Evolutionary conservation across 2,888 invertebrate genomes (phyloP), one percentile per base, ranked within the genome.

Genomic region (Lumbricus terrestris): DNA sequence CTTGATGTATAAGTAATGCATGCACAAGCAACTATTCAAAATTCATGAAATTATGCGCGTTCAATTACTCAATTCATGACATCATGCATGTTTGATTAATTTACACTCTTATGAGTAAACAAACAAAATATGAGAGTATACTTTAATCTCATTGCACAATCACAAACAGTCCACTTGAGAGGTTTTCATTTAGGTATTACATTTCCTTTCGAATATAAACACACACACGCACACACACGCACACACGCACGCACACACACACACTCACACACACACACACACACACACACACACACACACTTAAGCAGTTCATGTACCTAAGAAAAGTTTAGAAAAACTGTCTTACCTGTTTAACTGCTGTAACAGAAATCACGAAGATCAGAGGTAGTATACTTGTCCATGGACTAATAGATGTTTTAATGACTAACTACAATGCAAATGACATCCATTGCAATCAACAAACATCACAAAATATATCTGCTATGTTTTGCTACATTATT

Each of bases 301-400:
- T 29, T n/a, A 29, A 69, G 69, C 11, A 8, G n/a, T 69, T 29
- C n/a, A 69, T n/a, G n/a, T 8, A n/a, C n/a, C 35, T 23, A 34
- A 23, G 23, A 33, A 3, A 33, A 16, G 20, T 34, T 34, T 33
- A 18, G 33, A 29, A 88, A n/a, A 0, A 38, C 35, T 37, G 13
- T 38, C 88, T 37, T 90, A 94, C 97, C 95, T 95, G 93, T 94
- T 97, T 97, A 38, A 96, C 95, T 0, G 97, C 96, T 0, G 97
- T 97, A 90, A 97, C 97, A 5, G 96, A 92, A 90, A 97, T 96
- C 93, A 98, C 97, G 94, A 97, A 97, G 20, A 96, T 95, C 1
- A 98, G 95, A 0, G 97, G 97, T 0, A 97, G 94, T 90, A 97
- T 96, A 93, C 97, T 97, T 23, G 97, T 97, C 92, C 96, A 93